Conservation (phyloP, 2,888 invertebrate species). For the Venusia cambrica region DNA sequence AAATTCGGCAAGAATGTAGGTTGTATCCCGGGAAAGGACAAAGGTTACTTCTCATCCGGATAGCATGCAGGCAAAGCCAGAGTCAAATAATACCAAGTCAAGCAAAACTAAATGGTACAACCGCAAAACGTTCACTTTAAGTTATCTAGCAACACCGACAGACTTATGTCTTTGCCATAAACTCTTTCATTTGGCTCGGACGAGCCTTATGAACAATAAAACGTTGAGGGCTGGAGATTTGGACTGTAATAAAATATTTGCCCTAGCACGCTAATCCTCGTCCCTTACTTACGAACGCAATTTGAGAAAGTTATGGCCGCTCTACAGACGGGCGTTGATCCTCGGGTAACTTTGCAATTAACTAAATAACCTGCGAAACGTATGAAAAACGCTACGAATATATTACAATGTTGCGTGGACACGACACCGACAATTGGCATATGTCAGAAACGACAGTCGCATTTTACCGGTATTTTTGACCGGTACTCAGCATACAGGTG, state of each 20-base stretch:
- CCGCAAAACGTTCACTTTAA: constrained; percentile 42
- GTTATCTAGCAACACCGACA: constrained; percentile 63
- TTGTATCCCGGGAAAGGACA: no score
- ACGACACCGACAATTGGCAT: constrained; percentile 25
- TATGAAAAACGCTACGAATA: constrained; percentile 23
- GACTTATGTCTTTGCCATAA: constrained; percentile 77
- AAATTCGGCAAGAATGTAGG: no score
- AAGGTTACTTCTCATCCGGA: no score
- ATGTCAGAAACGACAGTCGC: constrained; percentile 6
- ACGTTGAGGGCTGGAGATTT: constrained; percentile 80
- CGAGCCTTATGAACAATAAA: constrained; percentile 82
- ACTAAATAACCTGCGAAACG: constrained; percentile 21
- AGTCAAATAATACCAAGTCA: no score
- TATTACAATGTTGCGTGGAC: constrained; percentile 24
- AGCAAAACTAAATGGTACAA: no score
- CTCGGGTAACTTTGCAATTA: constrained; percentile 37
- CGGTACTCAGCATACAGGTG: no score
- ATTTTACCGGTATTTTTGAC: constrained; percentile 5
- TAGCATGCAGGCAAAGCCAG: no score
- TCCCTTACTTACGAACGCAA: constrained; percentile 77
- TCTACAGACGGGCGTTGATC: constrained; percentile 39
- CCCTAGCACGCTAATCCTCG: constrained; percentile 78
- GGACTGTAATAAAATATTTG: constrained; percentile 81
- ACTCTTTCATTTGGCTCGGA: constrained; percentile 81
- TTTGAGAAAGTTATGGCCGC: constrained; percentile 74